Evolutionary conservation across 2,113 vertebrate genomes (phyloP), one percentile per base, ranked within the genome.

Genomic region (Cyanocitta stelleri): DNA sequence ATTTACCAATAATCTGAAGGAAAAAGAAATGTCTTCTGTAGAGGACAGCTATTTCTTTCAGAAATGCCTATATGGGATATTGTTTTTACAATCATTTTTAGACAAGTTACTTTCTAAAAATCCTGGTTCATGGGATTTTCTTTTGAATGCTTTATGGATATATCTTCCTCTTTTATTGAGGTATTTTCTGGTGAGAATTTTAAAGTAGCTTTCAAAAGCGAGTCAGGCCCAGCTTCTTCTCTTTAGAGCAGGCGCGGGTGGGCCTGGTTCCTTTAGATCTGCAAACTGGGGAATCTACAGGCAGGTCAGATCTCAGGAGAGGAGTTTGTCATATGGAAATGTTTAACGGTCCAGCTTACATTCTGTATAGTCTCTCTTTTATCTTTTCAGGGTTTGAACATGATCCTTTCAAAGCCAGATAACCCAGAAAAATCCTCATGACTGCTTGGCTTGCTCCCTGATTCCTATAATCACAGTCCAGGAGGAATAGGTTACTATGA

Each of bases 341-440:
- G 94, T 93, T 98, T 98, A 98, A 92, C 87, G 26, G 97, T 94
- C 96, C 95, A 41, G 96, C 96, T 96, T 97, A 89, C 77, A 97
- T 97, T 97, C 97, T 97, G 96, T 87, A 97, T 93, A 97, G 97
- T 97, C 88, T 81, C 91, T 93, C 97, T 98, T 98, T 98, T 95
- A 98, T 98, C 97, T 98, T 96, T 93, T 94, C 97, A 92, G 97
- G 95, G 97, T 98, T 98, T 98, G 98, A 98, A 98, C 97, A 97
- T 92, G 97, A 98, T 97, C 97, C 97, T 97, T 98, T 97, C 97
- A 98, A 98, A 98, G 97, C 96, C 96, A 97, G 97, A 98, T 98
- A 98, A 98, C 98, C 97, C 96, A 94, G 96, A 97, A 97, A 96
- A 94, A 96, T 96, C 95, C 91, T 97, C 48, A 79, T 3, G 37